Evolutionary conservation across 1,140 invertebrate species (phyloP), one percentile per base, ranked within the genome.

Genomic region (Ooceraea biroi): DNA sequence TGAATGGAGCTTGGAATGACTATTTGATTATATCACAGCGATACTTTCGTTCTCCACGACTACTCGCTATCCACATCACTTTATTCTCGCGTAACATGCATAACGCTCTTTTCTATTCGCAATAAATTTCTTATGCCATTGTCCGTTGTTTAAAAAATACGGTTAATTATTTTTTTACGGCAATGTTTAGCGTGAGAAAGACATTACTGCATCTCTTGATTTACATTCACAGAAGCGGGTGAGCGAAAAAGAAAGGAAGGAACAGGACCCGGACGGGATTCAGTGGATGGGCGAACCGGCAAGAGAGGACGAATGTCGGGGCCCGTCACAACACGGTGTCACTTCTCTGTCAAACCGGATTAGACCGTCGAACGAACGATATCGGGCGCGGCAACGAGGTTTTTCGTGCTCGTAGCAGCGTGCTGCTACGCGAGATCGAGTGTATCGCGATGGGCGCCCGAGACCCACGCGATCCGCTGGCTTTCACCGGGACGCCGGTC

Each of bases 331-430:
- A 91, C 90, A 91, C 82, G 87, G 80, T 91, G 89, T 91, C 90
- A 90, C 90, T 90, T 91, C 71, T 76, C 87, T 90, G 90, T 91
- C 90, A 91, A 91, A 91, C 85, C 85, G 85, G 90, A 91, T 91
- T 91, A 91, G 89, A 88, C 72, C 88, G 86, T 90, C 89, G 80
- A 61, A 65, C 58, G 68, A 50, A 76, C 83, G 84, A 86, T 77
- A 65, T 73, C 25, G 44, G 72, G 52, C 22, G 46, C 63, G 46
- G 78, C 66, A 83, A 85, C 83, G 77, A 77, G 71, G 55, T 88
- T 88, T 80, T 88, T 88, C 77, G 72, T 85, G 85, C 68, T 87
- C 55, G 82, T 25, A 57, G 61, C 65, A 30, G 78, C 68, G 68
- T 61, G 73, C 41, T 52, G 84, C 19, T 7, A 36, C 60, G 52